Percentiles rank a stretch among this genome's conserved stretches.
Conservation (phyloP, 2,888 invertebrate genomes). For the Noctua fimbriata region DNA sequence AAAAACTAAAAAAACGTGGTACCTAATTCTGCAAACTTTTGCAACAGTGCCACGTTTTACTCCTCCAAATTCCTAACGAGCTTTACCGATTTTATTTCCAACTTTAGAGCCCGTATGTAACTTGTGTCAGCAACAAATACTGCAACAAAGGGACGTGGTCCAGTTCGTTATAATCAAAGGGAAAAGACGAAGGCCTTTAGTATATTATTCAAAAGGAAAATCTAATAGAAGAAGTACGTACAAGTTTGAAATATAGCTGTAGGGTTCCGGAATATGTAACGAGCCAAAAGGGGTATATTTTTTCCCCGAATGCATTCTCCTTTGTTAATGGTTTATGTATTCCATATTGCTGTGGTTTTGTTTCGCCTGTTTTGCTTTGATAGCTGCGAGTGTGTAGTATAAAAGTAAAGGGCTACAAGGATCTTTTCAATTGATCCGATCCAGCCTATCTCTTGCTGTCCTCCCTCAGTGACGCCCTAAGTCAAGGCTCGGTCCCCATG, state of each 20-base stretch:
- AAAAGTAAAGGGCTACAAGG: not conserved
- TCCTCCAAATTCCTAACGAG: not conserved
- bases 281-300: constrained; percentile 20
- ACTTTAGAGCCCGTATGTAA: constrained; percentile 50
- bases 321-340: constrained; percentile 26
- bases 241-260: constrained; percentile 59
- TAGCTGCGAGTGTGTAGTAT: not conserved
- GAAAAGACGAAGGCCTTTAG: constrained; percentile 36
- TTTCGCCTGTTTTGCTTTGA: not conserved
- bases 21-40: constrained; percentile 10
- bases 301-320: constrained; percentile 13
- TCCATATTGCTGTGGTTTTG: not conserved
- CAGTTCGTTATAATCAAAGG: constrained; percentile 36
- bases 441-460: not conserved
- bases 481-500: no score
- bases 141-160: constrained; percentile 49
- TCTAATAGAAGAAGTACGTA: constrained; percentile 43
- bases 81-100: constrained; percentile 34
- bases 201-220: constrained; percentile 61
- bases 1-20: not conserved
- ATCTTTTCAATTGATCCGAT: not conserved
- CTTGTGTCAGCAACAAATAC: constrained; percentile 56
- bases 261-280: constrained; percentile 55
- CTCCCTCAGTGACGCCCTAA: no score
- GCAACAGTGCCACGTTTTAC: not conserved